Base-by-base conservation (phyloP, 2,797 vertebrate species). In the Phoebastria nigripes region DNA sequence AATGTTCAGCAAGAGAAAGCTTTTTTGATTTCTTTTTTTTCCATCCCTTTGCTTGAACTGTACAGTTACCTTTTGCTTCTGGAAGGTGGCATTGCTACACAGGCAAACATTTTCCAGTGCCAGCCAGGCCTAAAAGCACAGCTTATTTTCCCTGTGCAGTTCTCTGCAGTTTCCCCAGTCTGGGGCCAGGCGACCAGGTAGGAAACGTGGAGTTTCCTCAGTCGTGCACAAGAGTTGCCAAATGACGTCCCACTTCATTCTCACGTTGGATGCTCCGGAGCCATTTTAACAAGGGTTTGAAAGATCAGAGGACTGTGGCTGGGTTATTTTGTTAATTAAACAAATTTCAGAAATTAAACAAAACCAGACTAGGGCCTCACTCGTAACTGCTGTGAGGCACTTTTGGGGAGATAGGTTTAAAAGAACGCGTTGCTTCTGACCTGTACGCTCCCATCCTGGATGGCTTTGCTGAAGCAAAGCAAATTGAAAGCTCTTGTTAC, bases 381-480 rank as follows among this genome's bases (percentile, higher is more conserved):
- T 66, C 0, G 0, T 46, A 71, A 78, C 69, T 77, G 39, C 55
- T 62, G 17, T 41, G 29, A 52, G 1, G 7, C 4, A 1, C 12
- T 84, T 81, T 18, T 21, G 18, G 28, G 22, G 35, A 58, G 28
- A 14, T 8, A 39, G 13, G 3, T 78, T 62, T 54, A 24, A 72
- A 92, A 65, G 54, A 65, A n/a, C 2, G 0, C 2, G 0, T 55
- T 77, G 41, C 29, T 78, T 94, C 61, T 71, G n/a, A 74, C 29
- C 20, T n/a, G 4, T 42, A 0, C 15, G 5, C 21, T 71, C 11
- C 13, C 4, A 1, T 82, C 56, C n/a, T 14, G 5, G 33, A 37
- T 63, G 61, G 8, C 59, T 92, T 91, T 94, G 62, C 52, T 29
- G 25, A 77, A 92, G 67, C 52, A 59, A 82, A 90, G 33, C 55